Conservation (phyloP, 2,797 vertebrate genomes). For the Phoxinus dragarum region DNA sequence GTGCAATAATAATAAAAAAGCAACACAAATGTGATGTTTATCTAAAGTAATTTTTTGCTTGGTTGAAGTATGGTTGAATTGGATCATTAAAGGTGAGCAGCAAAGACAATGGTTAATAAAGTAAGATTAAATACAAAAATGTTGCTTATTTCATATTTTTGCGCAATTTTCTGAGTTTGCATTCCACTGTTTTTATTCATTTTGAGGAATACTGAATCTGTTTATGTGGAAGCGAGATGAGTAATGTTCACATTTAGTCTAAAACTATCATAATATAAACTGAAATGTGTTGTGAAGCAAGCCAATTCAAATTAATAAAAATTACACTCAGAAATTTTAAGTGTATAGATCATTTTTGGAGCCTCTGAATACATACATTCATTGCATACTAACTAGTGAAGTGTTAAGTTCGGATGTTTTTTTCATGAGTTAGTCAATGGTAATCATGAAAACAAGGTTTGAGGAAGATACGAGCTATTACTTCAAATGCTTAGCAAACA, state of each 20-base stretch:
- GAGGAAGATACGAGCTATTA: not conserved
- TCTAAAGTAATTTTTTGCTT: too few species aligned
- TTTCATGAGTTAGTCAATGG: not conserved
- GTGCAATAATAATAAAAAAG: too few species aligned
- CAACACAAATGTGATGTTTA: too few species aligned
- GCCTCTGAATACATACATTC: not conserved
- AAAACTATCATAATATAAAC: not conserved
- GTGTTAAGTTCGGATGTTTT: not conserved
- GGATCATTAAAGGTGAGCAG: too few species aligned
- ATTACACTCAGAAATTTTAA: not conserved
- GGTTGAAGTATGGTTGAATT: too few species aligned
- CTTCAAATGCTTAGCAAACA: slow-evolving; percentile 20
- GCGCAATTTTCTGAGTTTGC: not conserved
- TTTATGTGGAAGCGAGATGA: not conserved
- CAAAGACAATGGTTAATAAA: too few species aligned
- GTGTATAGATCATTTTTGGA: not conserved
- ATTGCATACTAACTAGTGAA: not conserved
- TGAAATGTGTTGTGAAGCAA: not conserved
- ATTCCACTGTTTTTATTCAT: not conserved
- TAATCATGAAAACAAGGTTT: slow-evolving; percentile 13
- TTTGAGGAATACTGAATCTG: not conserved
- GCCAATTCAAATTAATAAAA: not conserved
- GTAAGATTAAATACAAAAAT: too few species aligned
- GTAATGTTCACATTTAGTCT: not conserved
- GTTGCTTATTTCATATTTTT: not conserved